Percentiles rank a stretch among this genome's conserved stretches.
These are phyloP conservation scores for Notarius lentiginosus DNA, from an alignment of 2,113 vertebrate genomes.

Conservation along the genomic window DNA sequence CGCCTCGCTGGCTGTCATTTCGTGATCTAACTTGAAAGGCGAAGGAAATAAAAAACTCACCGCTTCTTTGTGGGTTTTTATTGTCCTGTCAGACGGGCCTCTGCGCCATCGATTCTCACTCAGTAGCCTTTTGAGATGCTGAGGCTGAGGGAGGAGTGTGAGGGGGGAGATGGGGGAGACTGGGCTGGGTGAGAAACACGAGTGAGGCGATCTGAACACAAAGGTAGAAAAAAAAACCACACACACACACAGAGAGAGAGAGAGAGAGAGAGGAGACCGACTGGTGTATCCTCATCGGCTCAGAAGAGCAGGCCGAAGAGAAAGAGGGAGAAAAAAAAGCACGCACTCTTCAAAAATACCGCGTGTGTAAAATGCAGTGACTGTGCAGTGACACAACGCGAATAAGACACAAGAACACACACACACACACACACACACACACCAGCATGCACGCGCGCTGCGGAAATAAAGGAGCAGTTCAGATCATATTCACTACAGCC, in stretches of 20 bases:
- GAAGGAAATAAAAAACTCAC: slow-evolving; percentile 71
- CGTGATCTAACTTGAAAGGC: slow-evolving; percentile 59
- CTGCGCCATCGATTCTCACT: slow-evolving; percentile 81
- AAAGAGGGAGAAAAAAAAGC: background rate
- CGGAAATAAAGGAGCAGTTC: no score
- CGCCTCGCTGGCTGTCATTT: slow-evolving; percentile 57
- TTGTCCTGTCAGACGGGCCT: slow-evolving; percentile 81
- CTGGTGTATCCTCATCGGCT: slow-evolving; percentile 28
- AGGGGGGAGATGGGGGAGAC: slow-evolving; percentile 49
- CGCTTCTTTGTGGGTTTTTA: slow-evolving; percentile 78
- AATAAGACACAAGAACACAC: slow-evolving; percentile 2
- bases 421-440: background rate
- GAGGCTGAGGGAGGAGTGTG: slow-evolving; percentile 68
- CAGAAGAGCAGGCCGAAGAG: background rate
- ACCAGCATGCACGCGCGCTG: background rate
- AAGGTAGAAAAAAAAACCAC: slow-evolving; percentile 65
- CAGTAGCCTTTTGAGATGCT: slow-evolving; percentile 80
- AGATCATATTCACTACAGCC: background rate
- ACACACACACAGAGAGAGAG: background rate
- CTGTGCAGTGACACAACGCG: slow-evolving; percentile 28
- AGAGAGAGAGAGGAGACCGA: slow-evolving; percentile 25
- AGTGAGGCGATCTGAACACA: slow-evolving; percentile 74
- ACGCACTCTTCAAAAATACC: slow-evolving; percentile 36
- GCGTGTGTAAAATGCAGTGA: slow-evolving; percentile 17
- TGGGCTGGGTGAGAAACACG: slow-evolving; percentile 71